These are phyloP conservation scores for Calosoma granatense DNA, from an alignment of 1,140 invertebrate species.

Conservation along the genomic window DNA sequence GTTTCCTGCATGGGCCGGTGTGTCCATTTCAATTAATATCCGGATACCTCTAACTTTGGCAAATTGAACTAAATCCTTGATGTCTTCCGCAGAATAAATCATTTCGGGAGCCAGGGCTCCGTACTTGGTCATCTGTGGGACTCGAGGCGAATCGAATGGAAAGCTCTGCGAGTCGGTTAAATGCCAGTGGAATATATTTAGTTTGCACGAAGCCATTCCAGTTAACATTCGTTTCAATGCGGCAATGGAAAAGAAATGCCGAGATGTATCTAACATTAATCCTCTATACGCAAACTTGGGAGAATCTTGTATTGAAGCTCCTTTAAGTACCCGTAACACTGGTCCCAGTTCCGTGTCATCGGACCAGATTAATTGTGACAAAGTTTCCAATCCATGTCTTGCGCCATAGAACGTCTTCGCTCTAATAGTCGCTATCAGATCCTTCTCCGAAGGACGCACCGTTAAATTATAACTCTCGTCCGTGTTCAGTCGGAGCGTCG, in stretches of 20 bases:
- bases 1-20: constrained; percentile 69
- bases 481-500: constrained; percentile 50
- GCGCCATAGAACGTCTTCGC: constrained; percentile 66
- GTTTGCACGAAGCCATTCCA: constrained; percentile 66
- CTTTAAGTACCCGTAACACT: constrained; percentile 42
- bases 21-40: constrained; percentile 64
- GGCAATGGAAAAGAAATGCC: constrained; percentile 61
- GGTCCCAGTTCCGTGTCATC: constrained; percentile 52
- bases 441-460: constrained; percentile 38
- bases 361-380: constrained; percentile 69
- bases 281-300: constrained; percentile 56
- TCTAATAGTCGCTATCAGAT: constrained; percentile 48
- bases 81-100: constrained; percentile 56
- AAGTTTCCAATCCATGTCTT: constrained; percentile 66
- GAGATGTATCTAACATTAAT: constrained; percentile 62
- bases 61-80: constrained; percentile 52
- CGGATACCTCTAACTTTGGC: constrained; percentile 59
- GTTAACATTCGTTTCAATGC: constrained; percentile 62
- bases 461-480: constrained; percentile 64
- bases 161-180: constrained; percentile 76
- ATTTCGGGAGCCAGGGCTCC: constrained; percentile 63
- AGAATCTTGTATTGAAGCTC: constrained; percentile 43
- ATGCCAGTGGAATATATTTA: constrained; percentile 83
- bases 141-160: constrained; percentile 55
- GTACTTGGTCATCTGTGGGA: constrained; percentile 59